Evolutionary conservation across 2,888 invertebrate genomes (phyloP), one percentile per base, ranked within the genome.

Genomic region (Tillus elongatus): DNA sequence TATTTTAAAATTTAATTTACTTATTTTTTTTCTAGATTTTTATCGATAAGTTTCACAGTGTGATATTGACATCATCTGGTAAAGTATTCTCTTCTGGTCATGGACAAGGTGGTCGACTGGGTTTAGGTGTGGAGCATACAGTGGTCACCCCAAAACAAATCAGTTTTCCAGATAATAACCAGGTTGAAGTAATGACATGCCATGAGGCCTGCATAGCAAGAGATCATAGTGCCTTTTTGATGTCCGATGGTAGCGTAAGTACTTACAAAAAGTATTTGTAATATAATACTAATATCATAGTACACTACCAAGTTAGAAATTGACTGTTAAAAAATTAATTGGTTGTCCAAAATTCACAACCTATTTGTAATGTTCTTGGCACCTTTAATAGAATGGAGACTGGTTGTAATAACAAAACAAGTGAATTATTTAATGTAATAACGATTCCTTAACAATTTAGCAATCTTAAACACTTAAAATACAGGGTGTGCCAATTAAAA

Each of bases 61-160:
- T 83, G 9, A 82, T 84, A 67, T 56, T 85, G 15, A 65, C 71
- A 1, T 59, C 57, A 1, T 67, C 66, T 37, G 74, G 74, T 1
- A 64, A 67, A 34, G 78, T 80, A 2, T 89, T 76, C 26, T 74
- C 79, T 12, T 85, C 87, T 58, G 92, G 91, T 0, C 85, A 87
- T 64, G 82, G 86, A 8, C 79, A 78, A 44, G 82, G 82, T 9
- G 85, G 84, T 0, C 64, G 83, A 11, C 73, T 89, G 10, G 89
- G 89, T 19, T 74, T 79, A 3, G 74, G 75, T 1, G 68, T 69
- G 33, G 74, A 78, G 46, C 61, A 66, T 33, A 73, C 77, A 0
- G 70, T 71, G 10, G 62, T 82, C 1, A 65, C 67, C 4, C 80
- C 82, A 2, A 58, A 62, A 33, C 53, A 49, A 27, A 51, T 74